Base-by-base conservation (phyloP, 2,888 invertebrate genomes). In the Sericinus montela region DNA sequence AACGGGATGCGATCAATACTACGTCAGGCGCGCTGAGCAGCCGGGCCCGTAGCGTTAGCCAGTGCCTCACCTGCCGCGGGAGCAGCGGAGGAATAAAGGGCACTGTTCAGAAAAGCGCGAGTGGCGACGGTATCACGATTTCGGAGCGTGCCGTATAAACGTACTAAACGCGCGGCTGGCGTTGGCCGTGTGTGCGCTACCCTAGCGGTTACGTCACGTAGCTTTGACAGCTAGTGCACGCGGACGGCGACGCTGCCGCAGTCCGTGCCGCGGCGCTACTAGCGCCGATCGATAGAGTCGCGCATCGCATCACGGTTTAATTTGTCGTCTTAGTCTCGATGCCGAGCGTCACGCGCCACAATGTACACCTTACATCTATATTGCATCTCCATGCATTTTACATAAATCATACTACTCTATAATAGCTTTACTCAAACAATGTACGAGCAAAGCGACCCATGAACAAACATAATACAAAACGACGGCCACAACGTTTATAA, bases 181-280 rank as follows among this genome's bases (percentile, higher is more conserved):
- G 70, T 67, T 65, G 58, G 73, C 77, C 77, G 82, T 79, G 72
- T 80, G 78, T 68, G 78, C 72, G 80, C 72, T 66, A 75, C 76
- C 74, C 76, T 75, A 71, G 63, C 68, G 51, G 65, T 78, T 80
- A 81, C 82, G 83, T 83, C 83, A 84, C 72, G 60, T 66, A 57
- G 55, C 64, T 76, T 74, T 82, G 82, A 82, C 81, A 81, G 80
- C 69, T 69, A 67, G 58, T 54, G 53, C 59, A 57, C 54, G 55
- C 57, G 57, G 53, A 55, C 29, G 36, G 47, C 42, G 41, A 50
- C 57, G 53, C 56, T 39, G 51, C 44, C 56, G 57, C 51, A 48
- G 49, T 38, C 62, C 62, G 53, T 57, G 52, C 51, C 57, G 75
- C 63, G 73, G 73, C 79, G 78, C 77, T 76, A 73, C 78, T 59